Conservation (phyloP, 2,888 invertebrate genomes). For the Hipparchia sbordonii region DNA sequence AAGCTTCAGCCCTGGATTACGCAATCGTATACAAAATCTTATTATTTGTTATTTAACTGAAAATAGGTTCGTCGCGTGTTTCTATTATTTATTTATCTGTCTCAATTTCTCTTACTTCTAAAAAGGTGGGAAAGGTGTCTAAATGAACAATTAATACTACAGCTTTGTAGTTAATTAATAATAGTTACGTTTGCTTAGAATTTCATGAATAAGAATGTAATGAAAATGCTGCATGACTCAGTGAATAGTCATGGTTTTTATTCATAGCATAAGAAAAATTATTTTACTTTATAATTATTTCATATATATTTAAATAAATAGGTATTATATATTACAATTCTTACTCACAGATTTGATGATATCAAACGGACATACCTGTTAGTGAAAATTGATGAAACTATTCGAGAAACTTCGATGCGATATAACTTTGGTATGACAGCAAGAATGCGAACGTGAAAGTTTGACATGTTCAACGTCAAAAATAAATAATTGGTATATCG, state of each 20-base stretch:
- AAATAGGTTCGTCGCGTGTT: conserved; percentile 18
- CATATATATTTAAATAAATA: too few relatives aligned
- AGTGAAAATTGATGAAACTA: too few relatives aligned
- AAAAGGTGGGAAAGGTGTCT: conserved; percentile 2
- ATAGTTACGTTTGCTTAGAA: background rate
- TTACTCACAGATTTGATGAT: too few relatives aligned
- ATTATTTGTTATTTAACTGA: conserved; percentile 33
- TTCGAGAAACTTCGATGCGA: too few relatives aligned
- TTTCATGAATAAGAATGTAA: conserved; percentile 9
- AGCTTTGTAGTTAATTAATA: conserved; percentile 1
- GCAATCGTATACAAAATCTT: conserved; percentile 35
- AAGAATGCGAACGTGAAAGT: too few relatives aligned
- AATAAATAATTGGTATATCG: too few relatives aligned
- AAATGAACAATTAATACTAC: conserved; percentile 15
- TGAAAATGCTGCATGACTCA: background rate
- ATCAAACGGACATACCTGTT: too few relatives aligned
- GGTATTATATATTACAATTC: too few relatives aligned
- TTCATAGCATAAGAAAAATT: too few relatives aligned
- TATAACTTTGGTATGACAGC: too few relatives aligned
- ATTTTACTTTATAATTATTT: too few relatives aligned
- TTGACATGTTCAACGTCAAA: too few relatives aligned
- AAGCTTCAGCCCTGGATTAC: conserved; percentile 34
- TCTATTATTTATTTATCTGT: conserved; percentile 25
- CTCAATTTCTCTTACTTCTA: conserved; percentile 16
- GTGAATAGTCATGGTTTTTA: background rate